Evolutionary conservation across 2,113 vertebrate genomes (phyloP), one percentile per base, ranked within the genome.

Genomic region (Mola mola): DNA sequence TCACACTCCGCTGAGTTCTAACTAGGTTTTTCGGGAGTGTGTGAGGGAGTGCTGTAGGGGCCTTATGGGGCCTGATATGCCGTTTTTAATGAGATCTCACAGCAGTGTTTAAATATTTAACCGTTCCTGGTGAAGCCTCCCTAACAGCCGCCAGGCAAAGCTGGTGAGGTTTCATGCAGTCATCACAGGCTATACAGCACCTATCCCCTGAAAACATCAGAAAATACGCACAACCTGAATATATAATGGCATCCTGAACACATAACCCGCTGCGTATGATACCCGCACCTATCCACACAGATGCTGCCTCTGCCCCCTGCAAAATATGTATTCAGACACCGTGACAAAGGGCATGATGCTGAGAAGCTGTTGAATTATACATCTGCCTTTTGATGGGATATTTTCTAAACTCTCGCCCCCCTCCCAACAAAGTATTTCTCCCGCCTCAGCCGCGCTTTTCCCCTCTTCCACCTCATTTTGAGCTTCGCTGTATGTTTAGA

Each of bases 71-170:
- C 81, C 72, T 81, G 82, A 79, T 87, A 82, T 82, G 78, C 79
- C 44, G 74, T 71, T 89, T 92, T 91, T 92, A 93, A 93, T 92
- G 91, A 92, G 89, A 91, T 92, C 85, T 88, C 87, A 81, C 88
- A 87, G 86, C 78, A 31, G 81, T 91, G 86, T 93, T 93, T 91
- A 92, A 93, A 92, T 92, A 93, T 92, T 93, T 89, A 93, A 90
- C 89, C 53, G 70, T 89, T 90, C 87, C 85, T 85, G 83, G 85
- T 89, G 87, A 84, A 89, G 78, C 81, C 82, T 88, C 80, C 72
- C 87, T 73, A 79, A 78, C 87, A 82, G 81, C 83, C 88, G 78
- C 78, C 83, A 87, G 86, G 81, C 85, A 87, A 83, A 86, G 70
- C 72, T 66, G 74, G 80, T 56, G 79, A 80, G 72, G 62, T 84